Evolutionary conservation across 2,888 invertebrate genomes (phyloP).

Genomic region (Camptogramma bilineatum): DNA sequence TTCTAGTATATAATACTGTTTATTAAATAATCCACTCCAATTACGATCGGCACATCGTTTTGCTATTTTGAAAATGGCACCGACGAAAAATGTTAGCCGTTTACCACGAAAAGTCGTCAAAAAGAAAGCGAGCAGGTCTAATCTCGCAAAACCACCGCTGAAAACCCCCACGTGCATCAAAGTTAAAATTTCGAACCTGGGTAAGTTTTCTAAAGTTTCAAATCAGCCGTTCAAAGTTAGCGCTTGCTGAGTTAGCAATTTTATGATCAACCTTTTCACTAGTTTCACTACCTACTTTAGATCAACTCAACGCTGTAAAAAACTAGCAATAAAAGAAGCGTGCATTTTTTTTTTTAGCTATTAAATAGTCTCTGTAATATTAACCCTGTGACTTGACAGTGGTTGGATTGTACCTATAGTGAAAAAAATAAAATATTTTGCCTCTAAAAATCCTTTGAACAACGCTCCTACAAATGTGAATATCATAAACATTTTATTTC

Average conservation of each 20-base stretch:
- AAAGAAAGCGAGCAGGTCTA: conserved; percentile 28
- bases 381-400: too few species aligned
- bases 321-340: too few species aligned
- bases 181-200: conserved; percentile 40
- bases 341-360: too few species aligned
- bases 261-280: background rate
- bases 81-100: conserved; percentile 34
- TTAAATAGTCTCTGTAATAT: background rate
- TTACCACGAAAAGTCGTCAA: conserved; percentile 20
- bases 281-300: too few species aligned
- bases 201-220: conserved; percentile 6
- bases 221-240: background rate
- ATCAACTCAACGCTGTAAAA: too few species aligned
- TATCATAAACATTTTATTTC: conserved; percentile 6
- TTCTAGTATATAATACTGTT: background rate
- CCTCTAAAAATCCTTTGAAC: background rate
- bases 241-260: conserved; percentile 7
- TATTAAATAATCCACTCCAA: background rate
- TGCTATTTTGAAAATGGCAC: conserved; percentile 39
- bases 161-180: conserved; percentile 51
- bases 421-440: background rate
- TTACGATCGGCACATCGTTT: background rate
- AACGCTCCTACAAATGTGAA: background rate
- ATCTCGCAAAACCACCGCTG: conserved; percentile 46
- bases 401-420: too few species aligned